These are phyloP conservation scores for Cyanoramphus novaezelandiae DNA, from an alignment of 2,113 vertebrate species.

Conservation along the genomic window DNA sequence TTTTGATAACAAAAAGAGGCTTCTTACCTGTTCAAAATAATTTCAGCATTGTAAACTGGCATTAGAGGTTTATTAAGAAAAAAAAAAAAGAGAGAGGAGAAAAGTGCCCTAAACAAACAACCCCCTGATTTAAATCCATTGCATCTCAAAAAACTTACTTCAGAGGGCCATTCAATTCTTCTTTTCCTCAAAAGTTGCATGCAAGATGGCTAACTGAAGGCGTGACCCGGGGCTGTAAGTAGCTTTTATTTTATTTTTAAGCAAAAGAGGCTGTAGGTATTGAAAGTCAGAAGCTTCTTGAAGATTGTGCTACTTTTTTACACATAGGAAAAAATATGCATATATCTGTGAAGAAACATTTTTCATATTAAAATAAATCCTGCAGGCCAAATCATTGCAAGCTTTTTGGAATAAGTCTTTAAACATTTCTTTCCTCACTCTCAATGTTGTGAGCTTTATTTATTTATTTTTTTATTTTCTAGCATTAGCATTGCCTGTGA, in stretches of 20 bases:
- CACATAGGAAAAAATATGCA: background rate
- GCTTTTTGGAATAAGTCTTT: conserved; percentile 39
- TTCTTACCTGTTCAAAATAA: background rate
- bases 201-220: background rate
- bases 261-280: background rate
- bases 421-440: background rate
- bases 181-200: background rate
- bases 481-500: background rate
- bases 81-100: accelerated
- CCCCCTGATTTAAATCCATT: background rate
- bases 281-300: background rate
- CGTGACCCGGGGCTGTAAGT: background rate
- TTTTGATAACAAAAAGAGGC: background rate
- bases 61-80: background rate
- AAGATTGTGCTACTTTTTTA: conserved; percentile 37
- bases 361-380: conserved; percentile 47
- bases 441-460: background rate
- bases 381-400: conserved; percentile 15
- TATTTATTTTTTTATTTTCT: conserved; percentile 19
- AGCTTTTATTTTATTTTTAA: conserved; percentile 28
- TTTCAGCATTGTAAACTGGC: background rate
- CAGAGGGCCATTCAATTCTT: background rate
- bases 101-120: background rate
- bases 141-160: background rate
- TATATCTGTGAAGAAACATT: background rate